Evolutionary conservation across 2,797 vertebrate species (phyloP).

Genomic region (Hipposideros larvatus): DNA sequence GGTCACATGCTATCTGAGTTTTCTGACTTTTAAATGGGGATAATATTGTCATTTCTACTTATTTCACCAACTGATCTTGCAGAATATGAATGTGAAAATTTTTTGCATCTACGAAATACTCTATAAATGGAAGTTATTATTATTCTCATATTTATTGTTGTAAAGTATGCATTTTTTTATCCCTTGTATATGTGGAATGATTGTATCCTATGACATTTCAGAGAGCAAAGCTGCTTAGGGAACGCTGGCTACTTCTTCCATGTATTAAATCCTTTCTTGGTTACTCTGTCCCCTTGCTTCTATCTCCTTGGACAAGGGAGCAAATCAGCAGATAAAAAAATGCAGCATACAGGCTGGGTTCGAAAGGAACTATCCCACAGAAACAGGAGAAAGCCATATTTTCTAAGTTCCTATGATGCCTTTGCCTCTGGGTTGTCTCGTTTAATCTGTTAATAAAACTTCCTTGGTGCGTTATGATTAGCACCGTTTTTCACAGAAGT

Average conservation of each 20-base stretch:
- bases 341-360: neutral
- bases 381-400: neutral
- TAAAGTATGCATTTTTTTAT: neutral
- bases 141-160: neutral
- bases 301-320: neutral
- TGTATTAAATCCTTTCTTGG: neutral
- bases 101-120: neutral
- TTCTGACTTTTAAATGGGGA: neutral
- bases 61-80: neutral
- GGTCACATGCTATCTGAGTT: neutral
- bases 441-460: neutral
- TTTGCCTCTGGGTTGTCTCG: neutral
- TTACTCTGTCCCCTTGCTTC: neutral
- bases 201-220: neutral
- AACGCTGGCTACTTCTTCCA: neutral
- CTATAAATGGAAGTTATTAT: neutral
- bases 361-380: neutral
- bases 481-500: neutral
- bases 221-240: neutral
- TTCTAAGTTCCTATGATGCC: neutral
- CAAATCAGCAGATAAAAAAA: neutral
- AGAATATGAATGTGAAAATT: neutral
- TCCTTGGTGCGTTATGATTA: neutral
- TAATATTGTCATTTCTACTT: neutral
- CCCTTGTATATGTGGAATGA: neutral